Base-by-base conservation (phyloP, 2,797 vertebrate species). In the Momotus momota region DNA sequence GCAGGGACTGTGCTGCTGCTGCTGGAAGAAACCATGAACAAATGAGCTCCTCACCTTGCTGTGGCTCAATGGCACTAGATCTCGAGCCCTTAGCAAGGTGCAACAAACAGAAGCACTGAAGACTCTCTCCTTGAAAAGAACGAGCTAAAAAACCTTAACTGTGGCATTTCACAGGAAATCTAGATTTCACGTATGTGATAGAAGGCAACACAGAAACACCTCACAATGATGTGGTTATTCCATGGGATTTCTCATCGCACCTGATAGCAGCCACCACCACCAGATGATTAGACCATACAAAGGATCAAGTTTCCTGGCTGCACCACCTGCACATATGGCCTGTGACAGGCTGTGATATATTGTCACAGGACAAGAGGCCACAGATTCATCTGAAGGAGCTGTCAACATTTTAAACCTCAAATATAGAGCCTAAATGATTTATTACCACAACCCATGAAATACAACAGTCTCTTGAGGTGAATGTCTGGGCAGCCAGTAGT, bases 341-440 rank as follows among this genome's bases (percentile, higher is more conserved):
- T 23, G 16, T 48, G 80, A 54, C 90, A 87, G 51, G 35, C 69
- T 71, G 41, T 62, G 80, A 86, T 48, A 25, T 33, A 72, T 52
- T 90, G 66, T 66, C 83, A 70, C 0, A 3, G 66, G 35, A 93
- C 81, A 77, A 81, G 71, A 82, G 86, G 60, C 81, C 88, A 81
- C 25, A 5, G 55, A 86, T 73, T 58, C 48, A 29, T 70, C 64
- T 84, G 52, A 96, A 87, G 64, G 74, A 85, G 60, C 78, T 73
- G 83, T 60, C 88, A 88, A 26, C 55, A 35, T 46, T 93, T 77
- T 55, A 62, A 77, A 41, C 77, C 83, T 85, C 86, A 95, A 73
- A 86, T 31, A 60, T 2, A 57, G 55, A 85, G 51, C 20, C 5
- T 0, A 87, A 84, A 88, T 90, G 2, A 94, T 86, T 90, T 88